Conservation (phyloP, 2,888 invertebrate species). For the Deladenus siricidicola region DNA sequence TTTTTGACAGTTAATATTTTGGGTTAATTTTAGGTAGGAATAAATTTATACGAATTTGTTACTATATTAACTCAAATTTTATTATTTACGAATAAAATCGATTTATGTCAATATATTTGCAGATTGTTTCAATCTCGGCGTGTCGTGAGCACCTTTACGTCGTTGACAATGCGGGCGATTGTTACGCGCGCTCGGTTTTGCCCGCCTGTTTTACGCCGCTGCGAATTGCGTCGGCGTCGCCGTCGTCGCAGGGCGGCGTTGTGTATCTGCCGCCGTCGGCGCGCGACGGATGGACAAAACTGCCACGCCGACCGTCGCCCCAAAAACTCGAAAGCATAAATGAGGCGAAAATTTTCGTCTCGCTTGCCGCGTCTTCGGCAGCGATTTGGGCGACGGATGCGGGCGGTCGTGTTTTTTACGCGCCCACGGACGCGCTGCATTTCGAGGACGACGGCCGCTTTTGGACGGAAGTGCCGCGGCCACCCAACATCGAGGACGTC, state of each 20-base stretch:
- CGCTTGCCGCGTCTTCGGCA: constrained; percentile 24
- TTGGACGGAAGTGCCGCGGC: not conserved
- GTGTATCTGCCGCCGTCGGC: too few relatives aligned
- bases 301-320: too few relatives aligned
- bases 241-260: not conserved
- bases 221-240: not conserved
- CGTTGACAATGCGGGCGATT: constrained; percentile 12
- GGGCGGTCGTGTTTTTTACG: constrained; percentile 18
- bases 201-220: not conserved
- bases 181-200: not conserved
- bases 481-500: not conserved
- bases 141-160: constrained; percentile 14
- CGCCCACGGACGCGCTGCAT: not conserved
- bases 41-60: too few relatives aligned
- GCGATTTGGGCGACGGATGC: constrained; percentile 23
- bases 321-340: too few relatives aligned
- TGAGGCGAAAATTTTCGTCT: too few relatives aligned
- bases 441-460: not conserved
- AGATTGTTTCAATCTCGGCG: constrained; percentile 16
- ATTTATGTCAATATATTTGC: too few relatives aligned
- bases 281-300: too few relatives aligned
- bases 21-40: too few relatives aligned
- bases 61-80: too few relatives aligned
- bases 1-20: too few relatives aligned
- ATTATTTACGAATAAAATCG: too few relatives aligned